Conservation (phyloP, 2,888 invertebrate species). For the Andrena chrysosceles region DNA sequence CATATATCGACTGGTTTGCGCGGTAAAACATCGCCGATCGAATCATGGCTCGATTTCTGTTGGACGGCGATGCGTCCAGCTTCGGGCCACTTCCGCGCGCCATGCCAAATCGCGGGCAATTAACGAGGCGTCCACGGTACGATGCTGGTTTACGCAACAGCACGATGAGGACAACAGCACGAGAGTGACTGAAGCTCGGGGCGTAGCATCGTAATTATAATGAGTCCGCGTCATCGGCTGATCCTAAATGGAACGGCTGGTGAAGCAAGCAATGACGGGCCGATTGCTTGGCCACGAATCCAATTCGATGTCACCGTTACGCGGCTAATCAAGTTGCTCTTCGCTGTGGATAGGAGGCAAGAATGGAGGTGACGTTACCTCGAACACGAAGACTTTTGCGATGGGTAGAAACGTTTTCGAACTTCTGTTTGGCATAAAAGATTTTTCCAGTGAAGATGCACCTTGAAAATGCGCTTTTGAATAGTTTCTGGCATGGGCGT, state of each 20-base stretch:
- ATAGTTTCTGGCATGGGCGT: too few relatives aligned
- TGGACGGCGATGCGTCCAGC: neutral
- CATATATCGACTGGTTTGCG: too few relatives aligned
- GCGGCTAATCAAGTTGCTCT: neutral
- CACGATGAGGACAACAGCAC: slow-evolving; percentile 47
- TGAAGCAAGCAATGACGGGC: slow-evolving; percentile 59
- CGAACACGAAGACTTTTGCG: too few relatives aligned
- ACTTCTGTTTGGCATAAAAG: too few relatives aligned
- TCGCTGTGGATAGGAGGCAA: neutral
- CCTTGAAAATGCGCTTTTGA: too few relatives aligned
- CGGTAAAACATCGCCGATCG: too few relatives aligned
- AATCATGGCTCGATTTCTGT: neutral
- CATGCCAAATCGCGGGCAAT: neutral
- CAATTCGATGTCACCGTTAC: slow-evolving; percentile 46
- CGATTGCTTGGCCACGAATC: slow-evolving; percentile 50
- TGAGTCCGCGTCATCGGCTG: slow-evolving; percentile 67
- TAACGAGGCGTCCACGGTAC: neutral
- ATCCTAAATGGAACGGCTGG: slow-evolving; percentile 68
- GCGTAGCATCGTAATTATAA: slow-evolving; percentile 71
- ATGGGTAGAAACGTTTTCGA: too few relatives aligned
- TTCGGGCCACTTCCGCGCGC: neutral
- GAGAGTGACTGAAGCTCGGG: slow-evolving; percentile 59
- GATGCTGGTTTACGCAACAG: slow-evolving; percentile 27
- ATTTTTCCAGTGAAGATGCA: too few relatives aligned
- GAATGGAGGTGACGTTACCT: too few relatives aligned